Evolutionary conservation across 2,888 invertebrate genomes (phyloP), one percentile per base, ranked within the genome.

Genomic region (Tenthredo notha): DNA sequence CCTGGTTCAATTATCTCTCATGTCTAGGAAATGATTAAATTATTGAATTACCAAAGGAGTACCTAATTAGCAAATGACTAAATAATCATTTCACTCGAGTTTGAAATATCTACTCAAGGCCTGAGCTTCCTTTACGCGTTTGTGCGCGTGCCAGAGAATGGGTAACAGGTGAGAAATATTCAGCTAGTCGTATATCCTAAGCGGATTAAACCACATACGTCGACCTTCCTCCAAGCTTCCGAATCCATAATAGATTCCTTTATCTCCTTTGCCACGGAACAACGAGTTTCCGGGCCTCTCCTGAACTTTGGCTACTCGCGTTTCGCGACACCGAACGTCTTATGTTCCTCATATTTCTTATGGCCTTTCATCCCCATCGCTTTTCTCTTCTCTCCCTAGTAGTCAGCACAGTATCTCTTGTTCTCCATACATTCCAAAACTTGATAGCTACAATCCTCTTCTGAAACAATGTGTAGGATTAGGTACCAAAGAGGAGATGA

Each of bases 171-270:
- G 83, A 65, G 83, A 83, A 67, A 67, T 80, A 80, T 83, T 67
- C 83, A 83, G 83, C 83, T 70, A 50, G 83, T 67, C 67, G 83
- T 83, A 83, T 67, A 83, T 83, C 83, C 83, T 83, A 70, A 83
- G 83, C 83, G 83, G 83, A 83, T 83, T 83, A 83, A 83, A 70
- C 83, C 83, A 83, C 83, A 83, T 67, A 83, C 67, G 83, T 83
- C 80, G 80, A 58, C 37, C 80, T 40, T 43, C 40, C 40, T 67
- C 67, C 43, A 40, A 67, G 83, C 83, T 58, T 50, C 29, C 7
- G 83, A 83, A 83, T 83, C 83, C 83, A 83, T 83, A 83, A 83
- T 67, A 83, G 83, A 83, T 70, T 43, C 83, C 83, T 83, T 83
- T 83, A 83, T 83, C 83, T 83, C 67, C 67, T 83, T 70, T 83